These are phyloP conservation scores for Tanytarsus gracilentus DNA, from an alignment of 2,888 invertebrate species.

Conservation along the genomic window DNA sequence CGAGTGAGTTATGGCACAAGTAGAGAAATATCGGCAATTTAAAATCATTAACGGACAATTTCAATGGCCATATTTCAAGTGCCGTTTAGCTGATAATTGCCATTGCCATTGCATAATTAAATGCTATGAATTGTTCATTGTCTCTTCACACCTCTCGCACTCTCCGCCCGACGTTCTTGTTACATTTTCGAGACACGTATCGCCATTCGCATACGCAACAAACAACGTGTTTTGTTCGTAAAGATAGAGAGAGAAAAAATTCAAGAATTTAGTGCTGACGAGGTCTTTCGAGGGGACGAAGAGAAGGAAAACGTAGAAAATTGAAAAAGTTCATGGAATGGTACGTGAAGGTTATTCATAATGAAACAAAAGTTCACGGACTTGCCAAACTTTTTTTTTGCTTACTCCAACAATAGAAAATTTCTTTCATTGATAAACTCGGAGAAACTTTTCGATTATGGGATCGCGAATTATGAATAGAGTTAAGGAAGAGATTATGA, in stretches of 20 bases:
- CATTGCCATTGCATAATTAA: conserved; percentile 5
- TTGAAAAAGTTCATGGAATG: conserved; percentile 14
- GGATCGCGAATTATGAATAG: too few relatives aligned
- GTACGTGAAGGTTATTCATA: conserved; percentile 13
- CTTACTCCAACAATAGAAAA: too few relatives aligned
- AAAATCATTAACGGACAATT: conserved; percentile 16
- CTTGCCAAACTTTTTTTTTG: too few relatives aligned
- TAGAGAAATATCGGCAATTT: conserved; percentile 3
- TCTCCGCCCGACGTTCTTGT: too few relatives aligned
- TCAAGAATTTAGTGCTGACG: not conserved
- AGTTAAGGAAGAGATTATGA: too few relatives aligned
- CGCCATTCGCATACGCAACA: too few relatives aligned
- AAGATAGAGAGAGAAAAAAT: not conserved
- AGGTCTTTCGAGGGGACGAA: not conserved
- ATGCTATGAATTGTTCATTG: too few relatives aligned
- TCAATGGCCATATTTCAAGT: too few relatives aligned
- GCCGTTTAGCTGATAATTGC: conserved; percentile 2
- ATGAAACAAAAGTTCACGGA: conserved; percentile 8
- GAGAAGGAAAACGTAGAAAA: conserved; percentile 7
- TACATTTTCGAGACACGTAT: too few relatives aligned
- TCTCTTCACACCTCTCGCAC: too few relatives aligned
- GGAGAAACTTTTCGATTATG: too few relatives aligned
- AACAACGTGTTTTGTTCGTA: not conserved
- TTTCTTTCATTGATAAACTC: too few relatives aligned
- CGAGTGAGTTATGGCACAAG: not conserved